Evolutionary conservation across 2,888 invertebrate species (phyloP).

Genomic region (Ophonus ardosiacus): DNA sequence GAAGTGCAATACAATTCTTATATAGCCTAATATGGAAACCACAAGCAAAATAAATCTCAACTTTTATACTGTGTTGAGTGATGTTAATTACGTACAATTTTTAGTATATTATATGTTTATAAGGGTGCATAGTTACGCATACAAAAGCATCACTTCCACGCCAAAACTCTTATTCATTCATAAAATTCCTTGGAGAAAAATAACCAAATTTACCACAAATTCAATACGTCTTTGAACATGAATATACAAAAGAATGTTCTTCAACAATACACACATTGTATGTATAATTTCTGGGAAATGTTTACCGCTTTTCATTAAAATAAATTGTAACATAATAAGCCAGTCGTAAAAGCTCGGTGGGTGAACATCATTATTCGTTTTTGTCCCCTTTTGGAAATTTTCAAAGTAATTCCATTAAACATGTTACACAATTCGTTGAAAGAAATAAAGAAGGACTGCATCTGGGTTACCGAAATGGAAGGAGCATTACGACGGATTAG

Average conservation of each 20-base stretch:
- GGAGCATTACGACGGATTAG: background rate
- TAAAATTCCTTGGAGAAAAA: background rate
- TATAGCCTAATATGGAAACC: too few species aligned
- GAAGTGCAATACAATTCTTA: too few species aligned
- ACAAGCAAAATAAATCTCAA: too few species aligned
- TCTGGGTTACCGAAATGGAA: background rate
- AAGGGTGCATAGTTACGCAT: background rate
- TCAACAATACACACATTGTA: constrained; percentile 15
- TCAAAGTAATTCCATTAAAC: constrained; percentile 14
- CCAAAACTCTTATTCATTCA: background rate
- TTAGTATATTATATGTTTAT: background rate
- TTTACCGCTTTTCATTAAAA: constrained; percentile 28
- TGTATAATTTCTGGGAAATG: background rate
- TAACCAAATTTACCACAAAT: background rate
- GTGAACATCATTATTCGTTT: background rate
- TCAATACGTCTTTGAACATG: background rate
- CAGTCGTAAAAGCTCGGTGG: background rate
- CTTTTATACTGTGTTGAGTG: background rate
- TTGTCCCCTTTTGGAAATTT: background rate
- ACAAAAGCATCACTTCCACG: background rate
- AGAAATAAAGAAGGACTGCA: background rate
- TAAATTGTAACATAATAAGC: constrained; percentile 18
- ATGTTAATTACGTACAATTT: background rate
- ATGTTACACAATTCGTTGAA: constrained; percentile 22
- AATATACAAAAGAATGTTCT: constrained; percentile 1